Evolutionary conservation across 2,113 vertebrate genomes (phyloP).

Genomic region (Chitala chitala): DNA sequence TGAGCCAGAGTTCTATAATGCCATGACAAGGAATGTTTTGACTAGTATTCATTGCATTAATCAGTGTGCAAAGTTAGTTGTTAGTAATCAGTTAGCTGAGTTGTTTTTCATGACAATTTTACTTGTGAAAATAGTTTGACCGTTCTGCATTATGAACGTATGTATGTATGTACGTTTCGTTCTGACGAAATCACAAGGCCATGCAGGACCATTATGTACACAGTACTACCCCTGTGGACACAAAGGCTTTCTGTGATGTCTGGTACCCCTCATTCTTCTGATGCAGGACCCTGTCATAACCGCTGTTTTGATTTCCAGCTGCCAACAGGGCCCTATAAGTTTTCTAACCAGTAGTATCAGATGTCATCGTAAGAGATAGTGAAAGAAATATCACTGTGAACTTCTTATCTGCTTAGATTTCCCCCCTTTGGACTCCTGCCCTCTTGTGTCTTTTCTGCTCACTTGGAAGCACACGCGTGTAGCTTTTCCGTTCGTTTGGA

Average conservation of each 20-base stretch:
- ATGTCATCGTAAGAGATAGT: background rate
- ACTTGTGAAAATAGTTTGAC: no score
- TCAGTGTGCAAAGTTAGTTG: no score
- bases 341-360: constrained; percentile 14
- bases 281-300: constrained; percentile 3
- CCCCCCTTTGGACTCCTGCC: background rate
- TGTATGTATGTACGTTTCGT: no score
- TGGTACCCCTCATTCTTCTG: background rate
- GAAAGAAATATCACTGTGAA: constrained; percentile 5
- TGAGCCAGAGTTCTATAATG: no score
- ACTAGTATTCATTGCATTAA: no score
- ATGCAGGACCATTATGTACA: no score
- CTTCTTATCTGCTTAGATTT: constrained; percentile 5
- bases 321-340: background rate
- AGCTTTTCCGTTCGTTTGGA: background rate
- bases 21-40: no score
- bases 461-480: background rate
- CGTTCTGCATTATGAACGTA: no score
- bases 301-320: constrained; percentile 24
- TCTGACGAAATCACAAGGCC: no score
- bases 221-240: no score
- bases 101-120: no score
- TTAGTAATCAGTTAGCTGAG: no score
- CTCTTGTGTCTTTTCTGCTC: background rate
- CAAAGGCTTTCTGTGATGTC: background rate